Evolutionary conservation across 2,797 vertebrate species (phyloP).

Genomic region (Manis javanica): DNA sequence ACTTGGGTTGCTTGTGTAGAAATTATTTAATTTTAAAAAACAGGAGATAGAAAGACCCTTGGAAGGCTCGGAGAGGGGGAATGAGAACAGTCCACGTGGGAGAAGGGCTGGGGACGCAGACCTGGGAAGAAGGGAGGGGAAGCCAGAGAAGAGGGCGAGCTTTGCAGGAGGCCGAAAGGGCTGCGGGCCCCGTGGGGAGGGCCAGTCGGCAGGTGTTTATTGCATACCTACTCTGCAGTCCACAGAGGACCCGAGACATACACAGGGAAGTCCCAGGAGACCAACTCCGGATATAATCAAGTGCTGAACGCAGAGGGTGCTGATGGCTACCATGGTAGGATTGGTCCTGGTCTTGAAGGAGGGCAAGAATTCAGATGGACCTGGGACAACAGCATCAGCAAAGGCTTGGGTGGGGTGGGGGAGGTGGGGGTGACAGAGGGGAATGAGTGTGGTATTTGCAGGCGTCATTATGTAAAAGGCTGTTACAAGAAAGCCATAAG

Average conservation of each 20-base stretch:
- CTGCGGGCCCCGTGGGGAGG: too few species aligned
- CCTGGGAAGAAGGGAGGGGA: neutral
- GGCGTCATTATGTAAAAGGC: neutral
- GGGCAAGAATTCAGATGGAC: neutral
- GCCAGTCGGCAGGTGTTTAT: neutral
- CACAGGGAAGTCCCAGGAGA: neutral
- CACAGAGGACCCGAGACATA: neutral
- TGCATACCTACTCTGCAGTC: neutral
- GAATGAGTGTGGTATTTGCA: neutral
- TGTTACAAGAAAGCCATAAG: neutral
- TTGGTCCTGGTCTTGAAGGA: neutral
- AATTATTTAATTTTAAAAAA: neutral
- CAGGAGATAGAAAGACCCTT: neutral
- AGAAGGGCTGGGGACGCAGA: neutral
- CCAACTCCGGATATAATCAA: neutral
- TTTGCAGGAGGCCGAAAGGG: rapidly evolving
- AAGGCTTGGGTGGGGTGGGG: neutral
- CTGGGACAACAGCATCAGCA: neutral
- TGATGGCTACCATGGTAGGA: neutral
- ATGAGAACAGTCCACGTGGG: neutral
- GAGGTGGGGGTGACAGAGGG: neutral
- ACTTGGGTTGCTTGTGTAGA: neutral
- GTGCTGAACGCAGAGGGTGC: neutral
- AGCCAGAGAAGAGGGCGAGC: neutral
- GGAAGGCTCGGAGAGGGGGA: neutral